Conservation (phyloP, 2,113 vertebrate species). For the Xenus cinereus region DNA sequence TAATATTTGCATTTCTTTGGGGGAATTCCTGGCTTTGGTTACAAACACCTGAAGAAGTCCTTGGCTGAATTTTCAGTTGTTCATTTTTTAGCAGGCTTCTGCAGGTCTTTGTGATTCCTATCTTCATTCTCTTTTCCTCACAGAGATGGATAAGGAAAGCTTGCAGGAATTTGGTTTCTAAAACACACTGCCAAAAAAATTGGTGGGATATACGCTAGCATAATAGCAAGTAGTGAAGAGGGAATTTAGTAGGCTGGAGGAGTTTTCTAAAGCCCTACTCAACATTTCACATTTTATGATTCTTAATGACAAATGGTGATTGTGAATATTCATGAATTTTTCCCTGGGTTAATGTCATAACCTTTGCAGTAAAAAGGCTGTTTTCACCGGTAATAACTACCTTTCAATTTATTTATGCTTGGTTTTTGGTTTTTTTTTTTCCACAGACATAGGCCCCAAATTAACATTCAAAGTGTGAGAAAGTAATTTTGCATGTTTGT, state of each 20-base stretch:
- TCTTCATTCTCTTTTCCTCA: background rate
- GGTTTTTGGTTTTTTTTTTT: background rate
- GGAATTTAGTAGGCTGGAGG: conserved; percentile 49
- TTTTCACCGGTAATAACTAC: conserved; percentile 33
- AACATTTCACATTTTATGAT: conserved; percentile 62
- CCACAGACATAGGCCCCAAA: conserved; percentile 3
- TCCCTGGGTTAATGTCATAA: conserved; percentile 66
- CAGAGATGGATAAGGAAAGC: background rate
- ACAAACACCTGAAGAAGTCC: background rate
- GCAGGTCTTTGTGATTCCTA: background rate
- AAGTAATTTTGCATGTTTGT: conserved; percentile 1
- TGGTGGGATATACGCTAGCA: background rate
- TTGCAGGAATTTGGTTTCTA: background rate
- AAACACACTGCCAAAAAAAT: background rate
- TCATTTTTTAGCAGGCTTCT: conserved; percentile 1
- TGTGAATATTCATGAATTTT: conserved; percentile 69
- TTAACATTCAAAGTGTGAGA: conserved; percentile 13
- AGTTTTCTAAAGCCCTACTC: conserved; percentile 58
- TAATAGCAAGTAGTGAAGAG: conserved; percentile 9
- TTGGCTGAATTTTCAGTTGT: background rate
- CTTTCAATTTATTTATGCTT: conserved; percentile 42
- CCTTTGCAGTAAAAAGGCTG: conserved; percentile 55
- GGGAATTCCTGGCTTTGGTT: background rate
- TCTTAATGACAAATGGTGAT: conserved; percentile 69
- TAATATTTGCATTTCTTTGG: background rate